Base-by-base conservation (phyloP, 2,888 invertebrate species). In the Clivina fossor region DNA sequence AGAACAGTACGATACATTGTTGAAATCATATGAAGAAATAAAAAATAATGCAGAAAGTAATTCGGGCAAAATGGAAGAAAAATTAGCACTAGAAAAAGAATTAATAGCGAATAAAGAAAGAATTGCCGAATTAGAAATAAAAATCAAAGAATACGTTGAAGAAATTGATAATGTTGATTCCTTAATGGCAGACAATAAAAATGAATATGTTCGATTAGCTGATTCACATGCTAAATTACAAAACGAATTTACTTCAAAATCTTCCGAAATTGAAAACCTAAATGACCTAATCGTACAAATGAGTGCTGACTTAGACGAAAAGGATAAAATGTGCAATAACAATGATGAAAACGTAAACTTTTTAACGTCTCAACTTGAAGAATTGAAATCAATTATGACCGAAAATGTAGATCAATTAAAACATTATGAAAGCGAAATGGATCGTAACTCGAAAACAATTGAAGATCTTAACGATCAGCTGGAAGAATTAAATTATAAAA, bases 401-500 rank as follows among this genome's bases (percentile, higher is more conserved):
- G 78, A 77, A 63, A 78, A 80, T 65, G 73, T 74, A 20, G 76
- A 79, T 58, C 71, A 79, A 58, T 69, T 80, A 2, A 74, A 78
- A 64, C 74, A 78, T 3, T 73, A 81, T 20, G 80, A 82, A 64
- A 76, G 76, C 62, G 80, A 81, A 72, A 75, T 81, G 57, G 62
- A 73, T 3, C 79, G 70, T 75, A 84, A 72, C 58, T 71, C 69
- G 8, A 78, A 80, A 62, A 78, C 83, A 0, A 82, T 85, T 44
- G 78, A 80, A 57, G 78, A 82, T 57, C 79, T 86, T 61, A 83
- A 82, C 62, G 69, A 69, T 7, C 71, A 77, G 59, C 69, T 80
- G 3, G 75, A 78, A 35, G 75, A 78, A 20, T 69, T 87, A 60
- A 83, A 82, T 58, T 76, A 76, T 35, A 78, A 74, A 59, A 71